Evolutionary conservation across 2,113 vertebrate genomes (phyloP).

Genomic region (Axis porcinus): DNA sequence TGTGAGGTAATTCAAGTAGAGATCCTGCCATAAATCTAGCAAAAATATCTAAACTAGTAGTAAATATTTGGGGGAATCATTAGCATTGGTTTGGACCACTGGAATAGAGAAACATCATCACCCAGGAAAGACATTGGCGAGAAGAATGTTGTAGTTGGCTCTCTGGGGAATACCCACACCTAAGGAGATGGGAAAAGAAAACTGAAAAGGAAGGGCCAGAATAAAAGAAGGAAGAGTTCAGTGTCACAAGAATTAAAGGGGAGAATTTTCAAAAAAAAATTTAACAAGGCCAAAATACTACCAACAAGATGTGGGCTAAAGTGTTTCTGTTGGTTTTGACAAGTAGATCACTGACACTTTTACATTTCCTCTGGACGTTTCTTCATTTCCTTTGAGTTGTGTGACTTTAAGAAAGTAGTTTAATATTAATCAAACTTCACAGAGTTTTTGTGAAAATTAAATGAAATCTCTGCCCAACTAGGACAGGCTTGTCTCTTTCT

Average conservation of each 20-base stretch:
- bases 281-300: neutral
- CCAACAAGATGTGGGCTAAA: neutral
- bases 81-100: neutral
- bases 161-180: neutral
- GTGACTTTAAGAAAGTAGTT: constrained; percentile 6
- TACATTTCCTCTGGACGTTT: neutral
- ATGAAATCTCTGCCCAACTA: neutral
- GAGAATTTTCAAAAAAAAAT: neutral
- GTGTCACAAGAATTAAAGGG: neutral
- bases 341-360: neutral
- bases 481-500: neutral
- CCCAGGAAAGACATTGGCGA: neutral
- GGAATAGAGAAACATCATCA: neutral
- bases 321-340: neutral
- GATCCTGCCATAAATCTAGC: neutral
- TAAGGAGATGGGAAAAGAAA: neutral
- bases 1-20: neutral
- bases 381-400: neutral
- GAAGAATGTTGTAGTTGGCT: neutral
- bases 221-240: neutral
- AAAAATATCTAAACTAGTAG: neutral
- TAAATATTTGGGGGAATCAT: neutral
- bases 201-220: neutral
- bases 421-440: constrained; percentile 11
- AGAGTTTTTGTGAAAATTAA: constrained; percentile 1